Conservation (phyloP, 1,140 invertebrate genomes). For the Phymastichus coffea region DNA sequence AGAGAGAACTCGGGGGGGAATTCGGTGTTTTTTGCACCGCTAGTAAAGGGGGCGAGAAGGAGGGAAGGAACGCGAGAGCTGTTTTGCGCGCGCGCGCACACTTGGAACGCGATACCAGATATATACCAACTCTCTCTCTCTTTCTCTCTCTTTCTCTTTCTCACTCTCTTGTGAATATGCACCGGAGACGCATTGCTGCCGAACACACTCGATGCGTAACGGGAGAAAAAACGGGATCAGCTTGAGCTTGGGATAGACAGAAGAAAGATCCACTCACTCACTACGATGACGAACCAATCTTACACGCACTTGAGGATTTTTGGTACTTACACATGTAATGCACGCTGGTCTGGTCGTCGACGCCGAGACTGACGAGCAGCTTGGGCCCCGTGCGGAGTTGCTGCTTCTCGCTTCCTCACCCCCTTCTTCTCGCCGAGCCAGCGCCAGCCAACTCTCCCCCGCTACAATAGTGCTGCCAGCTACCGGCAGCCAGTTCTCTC, state of each 20-base stretch:
- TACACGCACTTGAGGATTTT: neutral
- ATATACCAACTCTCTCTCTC: too few relatives aligned
- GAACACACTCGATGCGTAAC: slow-evolving; percentile 4
- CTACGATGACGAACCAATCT: neutral
- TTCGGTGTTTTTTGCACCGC: slow-evolving; percentile 11
- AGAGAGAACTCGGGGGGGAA: slow-evolving; percentile 27
- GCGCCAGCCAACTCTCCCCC: neutral
- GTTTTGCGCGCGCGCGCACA: slow-evolving; percentile 22
- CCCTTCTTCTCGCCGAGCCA: neutral
- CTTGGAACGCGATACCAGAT: too few relatives aligned
- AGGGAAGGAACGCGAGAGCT: neutral
- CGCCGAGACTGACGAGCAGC: too few relatives aligned
- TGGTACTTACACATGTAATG: neutral
- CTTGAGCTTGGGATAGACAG: too few relatives aligned
- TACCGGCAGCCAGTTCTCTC: neutral
- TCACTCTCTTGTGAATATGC: too few relatives aligned
- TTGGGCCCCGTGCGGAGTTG: too few relatives aligned
- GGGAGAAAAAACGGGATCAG: slow-evolving; percentile 13
- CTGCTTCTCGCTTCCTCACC: neutral
- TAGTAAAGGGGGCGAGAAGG: slow-evolving; percentile 12
- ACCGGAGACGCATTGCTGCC: too few relatives aligned
- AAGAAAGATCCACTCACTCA: neutral
- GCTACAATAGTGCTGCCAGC: neutral
- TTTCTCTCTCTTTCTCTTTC: too few relatives aligned
- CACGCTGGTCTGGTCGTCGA: neutral